Evolutionary conservation across 2,888 invertebrate genomes (phyloP).

Genomic region (Athalia cordata): DNA sequence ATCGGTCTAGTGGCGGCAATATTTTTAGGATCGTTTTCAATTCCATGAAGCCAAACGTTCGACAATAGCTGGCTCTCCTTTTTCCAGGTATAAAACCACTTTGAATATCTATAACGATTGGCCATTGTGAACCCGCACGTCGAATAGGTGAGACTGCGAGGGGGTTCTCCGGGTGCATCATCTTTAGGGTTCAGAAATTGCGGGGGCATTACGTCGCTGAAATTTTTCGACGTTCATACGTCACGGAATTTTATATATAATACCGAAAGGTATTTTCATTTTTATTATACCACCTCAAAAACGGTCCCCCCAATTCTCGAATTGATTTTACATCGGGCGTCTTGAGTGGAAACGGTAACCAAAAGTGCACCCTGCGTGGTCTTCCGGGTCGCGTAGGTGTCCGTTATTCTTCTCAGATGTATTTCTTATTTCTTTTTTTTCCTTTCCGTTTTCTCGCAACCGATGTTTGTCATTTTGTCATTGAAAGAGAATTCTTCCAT

Average conservation of each 20-base stretch:
- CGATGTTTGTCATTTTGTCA: constrained; percentile 13
- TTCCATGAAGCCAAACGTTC: constrained; percentile 63
- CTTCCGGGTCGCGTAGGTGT: constrained; percentile 12
- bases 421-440: neutral
- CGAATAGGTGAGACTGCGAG: constrained; percentile 14
- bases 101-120: constrained; percentile 72
- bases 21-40: constrained; percentile 58
- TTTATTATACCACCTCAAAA: constrained; percentile 10
- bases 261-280: neutral
- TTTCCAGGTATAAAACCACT: constrained; percentile 68
- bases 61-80: constrained; percentile 62
- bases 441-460: neutral
- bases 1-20: constrained; percentile 2
- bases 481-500: neutral
- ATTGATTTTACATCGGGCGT: constrained; percentile 25
- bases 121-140: constrained; percentile 63
- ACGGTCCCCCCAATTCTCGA: constrained; percentile 2
- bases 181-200: constrained; percentile 61
- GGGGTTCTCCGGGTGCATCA: constrained; percentile 54
- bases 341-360: neutral
- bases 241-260: too few relatives aligned
- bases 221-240: constrained; percentile 20
- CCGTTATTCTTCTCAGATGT: neutral
- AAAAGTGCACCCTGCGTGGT: neutral
- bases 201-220: constrained; percentile 64